Evolutionary conservation across 1,140 invertebrate genomes (phyloP), one percentile per base, ranked within the genome.

Genomic region (Eupristina koningsbergeri): DNA sequence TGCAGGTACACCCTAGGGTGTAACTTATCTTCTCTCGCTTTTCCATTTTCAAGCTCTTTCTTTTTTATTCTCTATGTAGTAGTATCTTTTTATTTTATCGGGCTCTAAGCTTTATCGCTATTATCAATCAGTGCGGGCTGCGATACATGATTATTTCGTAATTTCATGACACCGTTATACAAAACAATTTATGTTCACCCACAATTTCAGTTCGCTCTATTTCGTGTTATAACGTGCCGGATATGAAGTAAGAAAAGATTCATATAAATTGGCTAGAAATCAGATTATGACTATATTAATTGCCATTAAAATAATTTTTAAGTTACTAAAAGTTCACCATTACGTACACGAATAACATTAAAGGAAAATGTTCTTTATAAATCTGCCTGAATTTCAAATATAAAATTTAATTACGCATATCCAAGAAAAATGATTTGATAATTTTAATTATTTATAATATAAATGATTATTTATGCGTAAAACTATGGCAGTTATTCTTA

Each of bases 61-160:
- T 50, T 45, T 80, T 41, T 36, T 53, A 1, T 34, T 69, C 63
- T 3, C 31, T 3, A 50, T 50, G 76, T 78, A n/a, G 41, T 74
- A 29, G 19, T 34, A 47, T 80, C 77, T 47, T n/a, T 53, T 47
- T 41, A 50, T 29, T 39, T 81, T 71, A 73, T 73, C 67, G n/a
- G 67, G 15, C 17, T 73, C 73, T 73, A 67, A 58, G 34, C 31
- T 64, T 80, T 73, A 80, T 80, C 77, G 22, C 31, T 39, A 45
- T 45, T 80, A 80, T 67, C 17, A 39, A 78, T 78, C 53, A 78
- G 61, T 19, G 22, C 29, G n/a, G 1, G 39, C 53, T 3, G 47
- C 50, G 47, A 77, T 74, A 74, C 73, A 74, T n/a, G 77, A 80
- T 80, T 80, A 67, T 80, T 69, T 39, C n/a, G 76, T 64, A 47